Evolutionary conservation across 2,113 vertebrate species (phyloP).

Genomic region (Ceyx melanurus): DNA sequence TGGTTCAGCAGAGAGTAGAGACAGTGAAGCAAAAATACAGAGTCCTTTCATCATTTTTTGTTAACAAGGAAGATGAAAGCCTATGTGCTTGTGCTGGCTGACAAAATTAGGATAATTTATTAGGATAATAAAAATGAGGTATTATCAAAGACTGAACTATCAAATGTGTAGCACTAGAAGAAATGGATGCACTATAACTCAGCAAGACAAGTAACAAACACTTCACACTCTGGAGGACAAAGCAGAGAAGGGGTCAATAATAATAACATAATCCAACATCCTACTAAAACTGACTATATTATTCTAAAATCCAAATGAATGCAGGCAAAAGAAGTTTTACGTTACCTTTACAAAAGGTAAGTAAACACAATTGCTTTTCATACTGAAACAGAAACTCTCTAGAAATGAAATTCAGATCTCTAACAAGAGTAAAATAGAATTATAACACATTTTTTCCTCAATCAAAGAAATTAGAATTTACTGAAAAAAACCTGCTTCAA

Average conservation of each 20-base stretch:
- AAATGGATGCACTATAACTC: not conserved
- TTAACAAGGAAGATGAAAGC: not conserved
- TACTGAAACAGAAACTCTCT: not conserved
- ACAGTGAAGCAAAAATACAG: not conserved
- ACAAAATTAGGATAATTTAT: conserved; percentile 9
- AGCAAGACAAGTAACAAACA: not conserved
- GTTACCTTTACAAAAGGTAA: not conserved
- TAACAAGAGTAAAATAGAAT: not conserved
- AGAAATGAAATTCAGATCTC: not conserved
- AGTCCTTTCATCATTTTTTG: not conserved
- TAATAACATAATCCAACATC: not conserved
- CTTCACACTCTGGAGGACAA: not conserved
- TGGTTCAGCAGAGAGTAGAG: not conserved
- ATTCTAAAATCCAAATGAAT: not conserved
- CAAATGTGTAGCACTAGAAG: not conserved
- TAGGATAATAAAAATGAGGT: conserved; percentile 15
- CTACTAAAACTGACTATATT: not conserved
- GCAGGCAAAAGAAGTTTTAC: not conserved
- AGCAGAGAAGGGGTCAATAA: not conserved
- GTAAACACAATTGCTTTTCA: not conserved
- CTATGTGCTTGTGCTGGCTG: not conserved
- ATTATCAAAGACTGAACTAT: not conserved
- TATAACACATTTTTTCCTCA: not conserved
- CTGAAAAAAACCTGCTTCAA: not conserved
- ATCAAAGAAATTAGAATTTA: not conserved